A percentile compares a stretch with the other conserved stretches of the same genome.
These are phyloP conservation scores for Cossypha niveicapilla DNA, from an alignment of 2,797 vertebrate species.

Conservation along the genomic window DNA sequence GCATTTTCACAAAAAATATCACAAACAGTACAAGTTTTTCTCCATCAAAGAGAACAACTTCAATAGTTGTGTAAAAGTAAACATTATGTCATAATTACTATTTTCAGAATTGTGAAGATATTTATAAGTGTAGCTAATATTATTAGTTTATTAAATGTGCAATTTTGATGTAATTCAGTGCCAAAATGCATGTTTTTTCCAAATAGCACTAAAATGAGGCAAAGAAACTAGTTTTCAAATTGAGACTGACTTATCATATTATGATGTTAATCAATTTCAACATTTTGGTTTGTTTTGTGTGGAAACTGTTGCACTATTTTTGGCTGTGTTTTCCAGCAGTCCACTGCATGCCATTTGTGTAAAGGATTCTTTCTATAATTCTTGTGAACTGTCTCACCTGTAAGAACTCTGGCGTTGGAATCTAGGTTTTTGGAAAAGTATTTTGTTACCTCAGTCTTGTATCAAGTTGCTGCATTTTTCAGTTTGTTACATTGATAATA, in stretches of 20 bases:
- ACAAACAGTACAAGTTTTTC: neutral
- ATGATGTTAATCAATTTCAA: conserved; percentile 56
- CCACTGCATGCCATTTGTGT: conserved; percentile 81
- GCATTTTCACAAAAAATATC: neutral
- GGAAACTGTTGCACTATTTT: conserved; percentile 65
- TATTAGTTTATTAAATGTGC: conserved; percentile 50
- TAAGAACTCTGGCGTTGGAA: conserved; percentile 69
- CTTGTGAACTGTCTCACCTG: conserved; percentile 67
- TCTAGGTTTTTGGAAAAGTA: conserved; percentile 80
- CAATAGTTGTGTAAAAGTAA: neutral
- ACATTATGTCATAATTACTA: neutral
- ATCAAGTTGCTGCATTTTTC: conserved; percentile 85
- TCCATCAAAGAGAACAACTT: neutral
- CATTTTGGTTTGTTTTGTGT: conserved; percentile 67
- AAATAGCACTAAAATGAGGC: conserved; percentile 69
- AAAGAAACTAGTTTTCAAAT: conserved; percentile 60
- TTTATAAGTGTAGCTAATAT: neutral
- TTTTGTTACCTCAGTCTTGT: conserved; percentile 88
- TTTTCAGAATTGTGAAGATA: conserved; percentile 42
- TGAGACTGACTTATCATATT: conserved; percentile 50
- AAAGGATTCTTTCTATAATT: conserved; percentile 63
- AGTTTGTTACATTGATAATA: conserved; percentile 81
- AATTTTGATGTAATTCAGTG: conserved; percentile 62
- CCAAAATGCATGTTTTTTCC: conserved; percentile 79
- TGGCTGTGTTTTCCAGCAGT: conserved; percentile 65